These are phyloP conservation scores for Pterocles burchelli DNA, from an alignment of 2,113 vertebrate species.

Conservation along the genomic window DNA sequence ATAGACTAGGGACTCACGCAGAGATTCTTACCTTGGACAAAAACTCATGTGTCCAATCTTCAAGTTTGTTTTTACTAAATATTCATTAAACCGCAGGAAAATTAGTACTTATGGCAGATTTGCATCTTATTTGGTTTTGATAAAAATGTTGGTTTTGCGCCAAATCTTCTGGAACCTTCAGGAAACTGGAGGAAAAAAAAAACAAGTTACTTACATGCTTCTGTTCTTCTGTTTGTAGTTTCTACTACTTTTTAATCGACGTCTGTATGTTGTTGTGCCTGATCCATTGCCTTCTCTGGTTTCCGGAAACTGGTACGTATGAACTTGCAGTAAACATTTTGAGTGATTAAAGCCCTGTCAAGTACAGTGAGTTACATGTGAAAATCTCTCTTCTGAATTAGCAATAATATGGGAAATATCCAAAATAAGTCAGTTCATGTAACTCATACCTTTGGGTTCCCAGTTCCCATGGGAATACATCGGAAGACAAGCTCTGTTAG, in stretches of 20 bases:
- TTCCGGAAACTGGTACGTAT: neutral
- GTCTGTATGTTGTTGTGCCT: neutral
- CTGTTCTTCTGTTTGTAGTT: neutral
- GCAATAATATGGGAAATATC: neutral
- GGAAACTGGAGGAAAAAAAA: neutral
- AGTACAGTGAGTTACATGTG: neutral
- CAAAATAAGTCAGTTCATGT: neutral
- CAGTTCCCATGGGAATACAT: neutral
- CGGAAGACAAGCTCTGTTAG: neutral
- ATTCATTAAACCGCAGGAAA: neutral
- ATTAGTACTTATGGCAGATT: neutral
- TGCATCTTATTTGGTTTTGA: neutral
- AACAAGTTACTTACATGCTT: rapidly evolving
- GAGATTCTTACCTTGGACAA: neutral
- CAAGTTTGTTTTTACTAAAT: neutral
- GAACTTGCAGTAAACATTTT: neutral
- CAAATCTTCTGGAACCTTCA: neutral
- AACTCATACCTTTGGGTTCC: neutral
- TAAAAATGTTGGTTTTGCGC: neutral
- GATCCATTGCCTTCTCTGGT: neutral
- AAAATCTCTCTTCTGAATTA: neutral
- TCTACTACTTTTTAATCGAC: neutral
- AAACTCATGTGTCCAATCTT: neutral
- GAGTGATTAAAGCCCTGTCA: neutral
- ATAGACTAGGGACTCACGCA: rapidly evolving